A percentile compares a stretch with the other conserved stretches of the same genome.
phyloP scores from a whole-genome alignment of 2,888 invertebrate genomes.

The Incurvaria masculella region DNA sequence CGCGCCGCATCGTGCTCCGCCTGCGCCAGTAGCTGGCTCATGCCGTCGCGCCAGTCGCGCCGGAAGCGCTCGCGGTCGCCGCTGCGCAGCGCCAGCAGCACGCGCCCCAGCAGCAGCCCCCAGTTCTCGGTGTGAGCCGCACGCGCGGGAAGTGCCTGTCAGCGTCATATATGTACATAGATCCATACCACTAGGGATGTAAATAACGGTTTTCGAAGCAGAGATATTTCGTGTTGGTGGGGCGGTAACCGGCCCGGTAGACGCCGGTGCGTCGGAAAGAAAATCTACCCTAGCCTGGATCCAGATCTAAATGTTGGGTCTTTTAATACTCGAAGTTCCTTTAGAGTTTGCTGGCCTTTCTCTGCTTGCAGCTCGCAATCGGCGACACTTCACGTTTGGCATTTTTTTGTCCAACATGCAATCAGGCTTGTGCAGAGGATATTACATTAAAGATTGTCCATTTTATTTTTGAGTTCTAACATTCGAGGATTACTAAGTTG shows the following conservation, averaged over 20 bases:
- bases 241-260: background rate
- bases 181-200: background rate
- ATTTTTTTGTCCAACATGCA: too few species aligned
- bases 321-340: background rate
- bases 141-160: too few species aligned
- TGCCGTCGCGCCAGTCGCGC: constrained; percentile 38
- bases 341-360: background rate
- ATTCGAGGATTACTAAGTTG: too few species aligned
- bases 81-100: constrained; percentile 58
- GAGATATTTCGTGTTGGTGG: background rate
- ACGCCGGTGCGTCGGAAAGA: too few species aligned
- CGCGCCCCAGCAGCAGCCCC: constrained; percentile 72
- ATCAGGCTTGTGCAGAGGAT: too few species aligned
- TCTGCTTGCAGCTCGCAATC: too few species aligned
- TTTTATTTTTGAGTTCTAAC: too few species aligned
- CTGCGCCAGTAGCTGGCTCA: constrained; percentile 29
- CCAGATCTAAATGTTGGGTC: too few species aligned
- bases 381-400: too few species aligned
- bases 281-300: background rate
- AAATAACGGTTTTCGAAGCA: too few species aligned
- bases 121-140: constrained; percentile 58
- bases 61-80: constrained; percentile 33
- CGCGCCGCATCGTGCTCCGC: constrained; percentile 37
- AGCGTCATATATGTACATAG: background rate
- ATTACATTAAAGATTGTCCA: too few species aligned